Percentiles rank a stretch among this genome's conserved stretches.
phyloP scores from a whole-genome alignment of 2,888 invertebrate genomes.

The Tiphia femorata region DNA sequence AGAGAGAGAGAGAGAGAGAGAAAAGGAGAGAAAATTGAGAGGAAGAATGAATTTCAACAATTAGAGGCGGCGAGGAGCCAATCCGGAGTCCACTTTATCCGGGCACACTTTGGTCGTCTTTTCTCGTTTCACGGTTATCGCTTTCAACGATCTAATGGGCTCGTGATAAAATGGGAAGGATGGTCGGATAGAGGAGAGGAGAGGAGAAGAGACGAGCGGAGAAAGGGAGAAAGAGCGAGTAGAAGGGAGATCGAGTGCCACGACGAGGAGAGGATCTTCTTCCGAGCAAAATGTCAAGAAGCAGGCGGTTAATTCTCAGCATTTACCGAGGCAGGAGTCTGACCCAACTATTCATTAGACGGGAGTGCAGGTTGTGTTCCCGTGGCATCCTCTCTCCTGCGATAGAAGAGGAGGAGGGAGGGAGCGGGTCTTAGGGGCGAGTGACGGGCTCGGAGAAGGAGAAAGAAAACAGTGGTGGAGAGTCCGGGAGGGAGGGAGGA shows the following conservation, averaged over 20 bases:
- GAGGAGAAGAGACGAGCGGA: background rate
- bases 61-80: no score
- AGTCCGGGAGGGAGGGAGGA: no score
- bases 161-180: constrained; percentile 26
- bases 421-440: no score
- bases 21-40: no score
- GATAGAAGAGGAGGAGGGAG: constrained; percentile 22
- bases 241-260: constrained; percentile 15
- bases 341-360: constrained; percentile 60
- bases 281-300: constrained; percentile 63
- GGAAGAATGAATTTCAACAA: no score
- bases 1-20: no score
- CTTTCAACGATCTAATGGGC: constrained; percentile 28
- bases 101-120: no score
- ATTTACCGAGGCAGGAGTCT: constrained; percentile 49
- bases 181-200: constrained; percentile 15
- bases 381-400: constrained; percentile 36
- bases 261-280: constrained; percentile 45
- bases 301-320: constrained; percentile 60
- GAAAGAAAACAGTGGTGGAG: no score
- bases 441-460: no score
- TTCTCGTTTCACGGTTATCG: constrained; percentile 26
- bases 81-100: no score
- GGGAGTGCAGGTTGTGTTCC: constrained; percentile 52
- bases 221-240: constrained; percentile 7